Evolutionary conservation across 2,888 invertebrate species (phyloP).

Genomic region (Isoperla grammatica): DNA sequence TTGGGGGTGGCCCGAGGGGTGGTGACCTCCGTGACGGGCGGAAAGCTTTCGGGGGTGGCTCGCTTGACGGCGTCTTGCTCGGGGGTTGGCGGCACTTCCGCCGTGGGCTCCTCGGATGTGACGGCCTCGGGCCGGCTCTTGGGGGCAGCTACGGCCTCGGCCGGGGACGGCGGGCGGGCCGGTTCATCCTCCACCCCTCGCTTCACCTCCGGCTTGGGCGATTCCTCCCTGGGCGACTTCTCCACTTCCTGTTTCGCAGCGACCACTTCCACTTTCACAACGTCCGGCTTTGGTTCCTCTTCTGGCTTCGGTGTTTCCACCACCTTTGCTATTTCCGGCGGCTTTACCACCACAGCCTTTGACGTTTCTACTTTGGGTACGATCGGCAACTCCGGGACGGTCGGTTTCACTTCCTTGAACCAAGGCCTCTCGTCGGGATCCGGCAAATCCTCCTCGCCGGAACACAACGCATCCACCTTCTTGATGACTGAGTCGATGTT

Average conservation of each 20-base stretch:
- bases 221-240: slow-evolving; percentile 54
- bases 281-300: not conserved
- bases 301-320: slow-evolving; percentile 5
- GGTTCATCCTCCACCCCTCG: no score
- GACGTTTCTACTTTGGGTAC: slow-evolving; percentile 29
- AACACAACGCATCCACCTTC: slow-evolving; percentile 64
- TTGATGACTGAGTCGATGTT: slow-evolving; percentile 79
- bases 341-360: slow-evolving; percentile 38
- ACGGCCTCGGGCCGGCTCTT: not conserved
- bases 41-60: slow-evolving; percentile 10
- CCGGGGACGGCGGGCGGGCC: not conserved
- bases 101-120: not conserved
- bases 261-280: not conserved
- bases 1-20: slow-evolving; percentile 16
- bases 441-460: slow-evolving; percentile 41
- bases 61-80: slow-evolving; percentile 31
- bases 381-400: slow-evolving; percentile 31
- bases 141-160: not conserved
- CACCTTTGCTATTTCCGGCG: slow-evolving; percentile 1
- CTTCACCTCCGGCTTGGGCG: slow-evolving; percentile 40
- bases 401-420: slow-evolving; percentile 40
- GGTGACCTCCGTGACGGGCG: slow-evolving; percentile 33
- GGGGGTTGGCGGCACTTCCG: not conserved
- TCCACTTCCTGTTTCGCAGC: slow-evolving; percentile 30
- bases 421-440: slow-evolving; percentile 37